phyloP scores from a whole-genome alignment of 2,888 invertebrate species.

The Muschampia plurimacula region DNA sequence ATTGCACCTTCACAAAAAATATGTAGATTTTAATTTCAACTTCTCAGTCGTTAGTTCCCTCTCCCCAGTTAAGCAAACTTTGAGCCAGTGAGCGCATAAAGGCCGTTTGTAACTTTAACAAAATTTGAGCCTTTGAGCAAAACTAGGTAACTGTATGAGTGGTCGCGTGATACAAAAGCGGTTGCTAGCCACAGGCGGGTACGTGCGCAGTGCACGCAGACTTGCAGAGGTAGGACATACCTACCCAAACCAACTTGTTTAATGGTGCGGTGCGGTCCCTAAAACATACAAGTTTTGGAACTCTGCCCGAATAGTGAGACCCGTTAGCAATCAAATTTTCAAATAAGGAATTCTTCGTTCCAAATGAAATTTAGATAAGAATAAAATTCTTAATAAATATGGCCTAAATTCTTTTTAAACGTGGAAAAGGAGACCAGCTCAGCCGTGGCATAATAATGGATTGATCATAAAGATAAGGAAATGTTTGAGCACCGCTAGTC shows the following conservation, averaged over 20 bases:
- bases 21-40: background rate
- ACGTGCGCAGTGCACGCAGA: background rate
- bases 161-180: slow-evolving; percentile 28
- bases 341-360: background rate
- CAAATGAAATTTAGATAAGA: background rate
- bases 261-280: background rate
- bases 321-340: too few relatives aligned
- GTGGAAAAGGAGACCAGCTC: too few relatives aligned
- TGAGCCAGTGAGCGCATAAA: slow-evolving; percentile 25
- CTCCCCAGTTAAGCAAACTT: slow-evolving; percentile 1
- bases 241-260: too few relatives aligned
- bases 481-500: too few relatives aligned
- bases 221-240: background rate
- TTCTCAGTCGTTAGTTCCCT: background rate
- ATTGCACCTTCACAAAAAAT: background rate
- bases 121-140: slow-evolving; percentile 35
- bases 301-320: background rate
- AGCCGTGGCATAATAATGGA: too few relatives aligned
- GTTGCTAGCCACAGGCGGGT: background rate
- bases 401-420: too few relatives aligned
- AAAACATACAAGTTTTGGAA: background rate
- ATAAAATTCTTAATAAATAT: too few relatives aligned
- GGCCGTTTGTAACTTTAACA: slow-evolving; percentile 21
- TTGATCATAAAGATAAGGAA: too few relatives aligned
- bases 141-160: slow-evolving; percentile 27